These are phyloP conservation scores for Xylophagus ater DNA, from an alignment of 2,888 invertebrate species.

Conservation along the genomic window DNA sequence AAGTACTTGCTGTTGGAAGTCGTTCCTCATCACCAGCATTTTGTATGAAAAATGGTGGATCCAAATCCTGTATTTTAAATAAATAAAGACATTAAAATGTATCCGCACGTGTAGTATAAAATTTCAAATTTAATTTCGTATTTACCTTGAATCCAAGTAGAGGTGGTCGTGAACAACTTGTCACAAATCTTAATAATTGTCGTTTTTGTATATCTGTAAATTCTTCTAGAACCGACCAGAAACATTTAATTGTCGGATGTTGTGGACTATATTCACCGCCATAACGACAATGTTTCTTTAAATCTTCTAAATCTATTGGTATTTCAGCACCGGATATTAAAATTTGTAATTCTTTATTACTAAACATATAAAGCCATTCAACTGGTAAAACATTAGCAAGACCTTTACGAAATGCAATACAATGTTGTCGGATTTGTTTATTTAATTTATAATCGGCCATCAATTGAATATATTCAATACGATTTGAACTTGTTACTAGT, in stretches of 20 bases:
- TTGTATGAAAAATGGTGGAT: constrained; percentile 94
- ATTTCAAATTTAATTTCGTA: constrained; percentile 2
- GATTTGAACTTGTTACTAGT: constrained; percentile 81
- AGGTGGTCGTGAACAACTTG: constrained; percentile 94
- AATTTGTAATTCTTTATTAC: constrained; percentile 84
- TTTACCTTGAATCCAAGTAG: constrained; percentile 88
- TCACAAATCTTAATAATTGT: constrained; percentile 91
- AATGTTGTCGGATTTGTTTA: constrained; percentile 76
- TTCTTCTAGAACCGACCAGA: constrained; percentile 79
- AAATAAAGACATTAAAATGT: no score
- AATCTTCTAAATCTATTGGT: constrained; percentile 85
- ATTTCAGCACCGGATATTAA: constrained; percentile 93
- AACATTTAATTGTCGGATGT: constrained; percentile 74
- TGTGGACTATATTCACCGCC: constrained; percentile 71
- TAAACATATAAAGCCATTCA: constrained; percentile 92
- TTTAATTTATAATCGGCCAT: constrained; percentile 95
- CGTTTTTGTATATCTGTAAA: constrained; percentile 77
- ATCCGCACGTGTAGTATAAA: no score
- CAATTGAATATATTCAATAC: constrained; percentile 91
- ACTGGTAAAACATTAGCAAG: constrained; percentile 81
- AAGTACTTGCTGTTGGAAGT: constrained; percentile 93
- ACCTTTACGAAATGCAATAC: constrained; percentile 79
- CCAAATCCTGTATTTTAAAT: constrained; percentile 59
- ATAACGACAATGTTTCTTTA: constrained; percentile 79
- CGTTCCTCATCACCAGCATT: constrained; percentile 82